A percentile compares a stretch with the other conserved stretches of the same genome.
Evolutionary conservation across 2,113 vertebrate genomes (phyloP).

Genomic region (Syngnathus scovelli): DNA sequence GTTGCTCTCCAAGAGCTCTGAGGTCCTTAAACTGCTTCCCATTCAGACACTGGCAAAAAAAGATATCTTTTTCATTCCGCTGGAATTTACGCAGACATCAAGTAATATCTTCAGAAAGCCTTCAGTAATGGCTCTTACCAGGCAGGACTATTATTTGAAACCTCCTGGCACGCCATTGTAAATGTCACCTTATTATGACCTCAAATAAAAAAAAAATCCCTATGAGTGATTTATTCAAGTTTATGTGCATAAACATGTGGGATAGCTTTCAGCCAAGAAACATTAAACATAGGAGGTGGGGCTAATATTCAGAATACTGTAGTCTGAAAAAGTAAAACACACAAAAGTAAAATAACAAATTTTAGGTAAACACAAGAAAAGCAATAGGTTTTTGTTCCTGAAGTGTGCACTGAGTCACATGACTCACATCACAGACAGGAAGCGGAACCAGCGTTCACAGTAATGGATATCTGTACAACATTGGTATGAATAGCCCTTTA

Average conservation of each 20-base stretch:
- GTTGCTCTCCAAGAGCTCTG: slow-evolving; percentile 15
- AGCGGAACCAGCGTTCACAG: too few species aligned
- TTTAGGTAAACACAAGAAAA: too few species aligned
- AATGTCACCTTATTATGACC: slow-evolving; percentile 57
- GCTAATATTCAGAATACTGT: too few species aligned
- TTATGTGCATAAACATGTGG: slow-evolving; percentile 29
- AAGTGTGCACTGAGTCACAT: too few species aligned
- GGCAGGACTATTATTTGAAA: slow-evolving; percentile 50
- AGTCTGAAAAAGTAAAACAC: not conserved
- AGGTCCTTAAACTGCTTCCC: slow-evolving; percentile 23
- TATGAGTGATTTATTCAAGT: slow-evolving; percentile 47
- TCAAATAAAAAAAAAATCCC: not conserved
- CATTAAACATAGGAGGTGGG: not conserved
- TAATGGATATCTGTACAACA: not conserved
- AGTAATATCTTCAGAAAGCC: slow-evolving; percentile 68
- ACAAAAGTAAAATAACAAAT: not conserved
- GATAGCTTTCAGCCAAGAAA: slow-evolving; percentile 31
- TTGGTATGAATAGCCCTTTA: not conserved
- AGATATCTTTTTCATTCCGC: slow-evolving; percentile 1
- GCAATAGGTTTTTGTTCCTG: too few species aligned
- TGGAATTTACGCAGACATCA: slow-evolving; percentile 54
- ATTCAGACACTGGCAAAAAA: slow-evolving; percentile 39
- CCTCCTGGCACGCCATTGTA: slow-evolving; percentile 56
- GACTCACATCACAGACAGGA: too few species aligned
- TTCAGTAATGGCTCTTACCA: slow-evolving; percentile 67